Base-by-base conservation (phyloP, 2,113 vertebrate species). In the Columba janthina region DNA sequence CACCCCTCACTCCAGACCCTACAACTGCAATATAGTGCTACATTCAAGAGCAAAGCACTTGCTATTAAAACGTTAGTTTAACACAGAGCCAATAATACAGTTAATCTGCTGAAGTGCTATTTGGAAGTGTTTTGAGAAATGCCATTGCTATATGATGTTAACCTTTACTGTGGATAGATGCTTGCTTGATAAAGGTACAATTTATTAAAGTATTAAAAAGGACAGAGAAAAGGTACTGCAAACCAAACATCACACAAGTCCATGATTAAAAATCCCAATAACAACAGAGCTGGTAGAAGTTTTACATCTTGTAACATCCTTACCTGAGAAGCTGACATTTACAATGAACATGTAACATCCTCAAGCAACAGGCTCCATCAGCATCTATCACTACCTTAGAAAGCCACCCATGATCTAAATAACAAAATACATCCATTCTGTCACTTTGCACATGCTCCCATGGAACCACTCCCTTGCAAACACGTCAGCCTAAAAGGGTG, bases 31-130 rank as follows among this genome's bases (percentile, higher is more conserved):
- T 10, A 9, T 0, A 44, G 15, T 13, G 20, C 42, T 46, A 73
- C 20, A 8, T 15, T 46, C 38, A 44, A 0, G 0, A 58, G 18
- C 29, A 48, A 79, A 72, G 32, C 25, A 56, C 34, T 60, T 7
- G 1, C 54, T 60, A 17, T 19, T 28, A 29, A 81, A 51, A 46
- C 7, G 14, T 10, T 42, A 56, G 16, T 77, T 64, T 40, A 85
- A 32, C 38, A 57, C 10, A 40, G 29, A 10, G 31, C 31, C 21
- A 57, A 5, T 12, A 51, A 78, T 14, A 75, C 10, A 36, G 13
- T 16, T 84, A 11, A 53, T 50, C n/a, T 58, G 58, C 38, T 50
- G 31, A 71, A 85, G 42, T 17, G 4, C 36, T 89, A 10, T 11
- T 75, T 38, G 54, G 26, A 42, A 85, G 12, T 4, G 2, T 61